Conservation (phyloP, 2,797 vertebrate species). For the Muscicapa comitata region DNA sequence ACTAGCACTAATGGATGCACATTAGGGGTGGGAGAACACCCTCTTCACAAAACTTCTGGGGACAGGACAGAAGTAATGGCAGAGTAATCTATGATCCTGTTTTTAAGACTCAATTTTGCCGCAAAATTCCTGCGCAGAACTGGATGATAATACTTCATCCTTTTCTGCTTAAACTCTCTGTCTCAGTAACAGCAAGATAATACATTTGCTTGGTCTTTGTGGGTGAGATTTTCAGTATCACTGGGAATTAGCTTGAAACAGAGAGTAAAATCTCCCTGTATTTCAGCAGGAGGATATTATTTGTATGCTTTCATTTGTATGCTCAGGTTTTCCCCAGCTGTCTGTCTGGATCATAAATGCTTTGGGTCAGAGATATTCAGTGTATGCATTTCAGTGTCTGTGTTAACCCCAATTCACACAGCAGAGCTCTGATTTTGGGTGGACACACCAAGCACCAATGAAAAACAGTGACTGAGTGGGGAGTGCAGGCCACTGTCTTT, state of each 20-base stretch:
- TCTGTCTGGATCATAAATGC: not conserved
- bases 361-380: not conserved
- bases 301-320: conserved; percentile 10
- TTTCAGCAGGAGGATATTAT: conserved; percentile 32
- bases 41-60: not conserved
- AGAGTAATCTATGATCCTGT: not conserved
- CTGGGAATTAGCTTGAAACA: conserved; percentile 36
- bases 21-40: not conserved
- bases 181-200: not conserved
- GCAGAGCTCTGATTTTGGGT: not conserved
- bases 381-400: not conserved
- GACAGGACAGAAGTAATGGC: not conserved
- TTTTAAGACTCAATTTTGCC: not conserved
- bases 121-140: not conserved
- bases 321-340: not conserved
- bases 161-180: not conserved
- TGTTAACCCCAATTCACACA: not conserved
- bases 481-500: not conserved
- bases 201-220: conserved; percentile 14
- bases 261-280: conserved; percentile 2
- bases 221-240: conserved; percentile 22
- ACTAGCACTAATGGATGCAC: not conserved
- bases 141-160: not conserved
- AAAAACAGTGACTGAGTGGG: not conserved
- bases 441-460: not conserved